Conservation (phyloP, 2,797 vertebrate species). For the Oceanodroma leucorhoa region DNA sequence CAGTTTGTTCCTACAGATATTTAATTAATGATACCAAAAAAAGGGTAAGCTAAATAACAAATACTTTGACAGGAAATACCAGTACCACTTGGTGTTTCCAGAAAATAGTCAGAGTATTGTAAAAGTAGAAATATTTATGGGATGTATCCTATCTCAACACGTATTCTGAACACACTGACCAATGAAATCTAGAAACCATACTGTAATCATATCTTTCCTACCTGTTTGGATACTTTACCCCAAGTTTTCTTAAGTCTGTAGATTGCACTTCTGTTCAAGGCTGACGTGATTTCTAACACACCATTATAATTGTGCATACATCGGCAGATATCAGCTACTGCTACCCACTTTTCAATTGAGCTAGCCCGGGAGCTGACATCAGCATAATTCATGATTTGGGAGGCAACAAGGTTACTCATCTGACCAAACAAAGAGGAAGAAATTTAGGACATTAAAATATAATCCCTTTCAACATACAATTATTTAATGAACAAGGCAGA, state of each 20-base stretch:
- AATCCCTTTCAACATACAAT: neutral
- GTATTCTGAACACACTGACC: accelerated
- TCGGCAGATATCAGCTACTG: constrained; percentile 92
- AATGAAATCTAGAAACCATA: neutral
- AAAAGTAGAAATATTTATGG: neutral
- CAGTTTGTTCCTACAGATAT: neutral
- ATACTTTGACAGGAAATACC: neutral
- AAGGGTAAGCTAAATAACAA: neutral
- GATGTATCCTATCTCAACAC: neutral
- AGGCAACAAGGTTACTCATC: constrained; percentile 98
- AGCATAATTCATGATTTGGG: constrained; percentile 93
- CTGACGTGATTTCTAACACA: constrained; percentile 92
- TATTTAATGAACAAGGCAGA: neutral
- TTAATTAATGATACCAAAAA: neutral
- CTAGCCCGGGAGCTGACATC: constrained; percentile 87
- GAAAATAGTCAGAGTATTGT: neutral
- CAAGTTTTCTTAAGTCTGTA: constrained; percentile 96
- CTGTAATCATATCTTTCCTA: neutral
- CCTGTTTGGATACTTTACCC: constrained; percentile 94
- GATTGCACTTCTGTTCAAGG: constrained; percentile 94
- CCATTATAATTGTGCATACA: constrained; percentile 95
- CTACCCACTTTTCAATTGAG: constrained; percentile 95
- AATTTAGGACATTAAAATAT: neutral
- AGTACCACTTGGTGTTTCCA: neutral
- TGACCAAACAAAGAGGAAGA: constrained; percentile 54